A percentile compares a stretch with the other conserved stretches of the same genome.
These are phyloP conservation scores for Liodrosophila aerea DNA, from an alignment of 2,888 invertebrate species.

Conservation along the genomic window DNA sequence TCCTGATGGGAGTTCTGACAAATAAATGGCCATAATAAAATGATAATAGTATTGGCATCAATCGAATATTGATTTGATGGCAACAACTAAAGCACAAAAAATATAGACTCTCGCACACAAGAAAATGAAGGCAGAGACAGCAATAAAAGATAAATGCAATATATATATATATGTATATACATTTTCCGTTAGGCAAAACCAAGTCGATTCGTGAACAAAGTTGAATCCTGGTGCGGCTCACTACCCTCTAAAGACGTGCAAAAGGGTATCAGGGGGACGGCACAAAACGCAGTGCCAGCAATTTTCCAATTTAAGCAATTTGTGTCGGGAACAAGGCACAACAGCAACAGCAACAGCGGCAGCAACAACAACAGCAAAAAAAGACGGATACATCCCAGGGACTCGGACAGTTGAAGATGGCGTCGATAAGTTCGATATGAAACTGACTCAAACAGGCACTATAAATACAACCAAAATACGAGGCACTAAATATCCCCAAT, in stretches of 20 bases:
- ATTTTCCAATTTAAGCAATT: slow-evolving; percentile 77
- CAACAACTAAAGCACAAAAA: slow-evolving; percentile 30
- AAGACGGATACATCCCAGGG: slow-evolving; percentile 18
- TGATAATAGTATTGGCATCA: slow-evolving; percentile 77
- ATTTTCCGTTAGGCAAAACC: slow-evolving; percentile 51
- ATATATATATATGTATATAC: slow-evolving; percentile 44
- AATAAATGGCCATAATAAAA: slow-evolving; percentile 77
- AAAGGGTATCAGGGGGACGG: slow-evolving; percentile 2
- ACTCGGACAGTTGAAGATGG: slow-evolving; percentile 44
- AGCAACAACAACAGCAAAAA: slow-evolving; percentile 19
- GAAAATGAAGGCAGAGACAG: slow-evolving; percentile 17
- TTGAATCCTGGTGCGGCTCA: slow-evolving; percentile 8
- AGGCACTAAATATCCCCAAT: slow-evolving; percentile 24
- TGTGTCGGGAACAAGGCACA: slow-evolving; percentile 58
- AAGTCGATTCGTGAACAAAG: slow-evolving; percentile 40
- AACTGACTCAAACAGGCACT: slow-evolving; percentile 40
- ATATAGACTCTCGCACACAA: slow-evolving; percentile 1
- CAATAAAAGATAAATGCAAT: slow-evolving; percentile 76
- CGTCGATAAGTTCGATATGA: slow-evolving; percentile 55
- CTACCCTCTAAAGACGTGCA: neutral
- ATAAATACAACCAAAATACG: slow-evolving; percentile 38
- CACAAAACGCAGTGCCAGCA: slow-evolving; percentile 67
- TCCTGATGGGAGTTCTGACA: slow-evolving; percentile 43
- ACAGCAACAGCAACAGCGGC: neutral
- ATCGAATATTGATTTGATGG: slow-evolving; percentile 77